Base-by-base conservation (phyloP, 2,888 invertebrate species). In the Dynastes maya region DNA sequence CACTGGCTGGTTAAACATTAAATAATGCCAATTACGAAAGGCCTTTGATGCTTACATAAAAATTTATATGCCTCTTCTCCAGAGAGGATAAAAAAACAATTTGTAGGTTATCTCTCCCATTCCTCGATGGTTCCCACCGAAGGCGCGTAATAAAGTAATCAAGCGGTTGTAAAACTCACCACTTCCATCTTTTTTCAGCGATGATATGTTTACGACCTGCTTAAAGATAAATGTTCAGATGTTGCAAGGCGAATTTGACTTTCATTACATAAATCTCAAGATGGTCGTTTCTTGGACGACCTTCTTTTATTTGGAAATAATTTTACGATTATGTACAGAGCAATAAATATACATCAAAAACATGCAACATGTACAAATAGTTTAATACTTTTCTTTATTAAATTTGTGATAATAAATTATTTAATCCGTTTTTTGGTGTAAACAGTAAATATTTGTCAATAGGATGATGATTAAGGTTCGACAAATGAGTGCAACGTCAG, bases 21-120 rank as follows among this genome's bases (percentile, higher is more conserved):
- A 64, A 64, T 64, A 64, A 40, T 8, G 40, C 64, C 37, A 64
- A 37, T 64, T 64, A 64, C 64, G 37, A 16, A 37, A 11, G n/a
- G 32, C 64, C 37, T 64, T 64, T 64, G 64, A 64, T 64, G 64
- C 64, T 27, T n/a, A 22, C 64, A n/a, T 64, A 64, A 64, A 64
- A 64, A 40, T 64, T 64, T 16, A n/a, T 64, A 37, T n/a, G n/a
- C 11, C 11, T 40, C 16, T 37, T 64, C 37, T n/a, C n/a, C 37
- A 22, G 9, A 22, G 8, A 22, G n/a, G 37, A 13, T 13, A 40
- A 64, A 64, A 64, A 64, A 29, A 64, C 64, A 64, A 64, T 64
- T 64, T 64, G 16, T 9, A 9, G 3, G 32, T 32, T 58, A 58
- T 58, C 29, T 58, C 29, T 58, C 11, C 6, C 32, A 32, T 64